Evolutionary conservation across 2,797 vertebrate genomes (phyloP).

Genomic region (Pseudopleuronectes americanus): DNA sequence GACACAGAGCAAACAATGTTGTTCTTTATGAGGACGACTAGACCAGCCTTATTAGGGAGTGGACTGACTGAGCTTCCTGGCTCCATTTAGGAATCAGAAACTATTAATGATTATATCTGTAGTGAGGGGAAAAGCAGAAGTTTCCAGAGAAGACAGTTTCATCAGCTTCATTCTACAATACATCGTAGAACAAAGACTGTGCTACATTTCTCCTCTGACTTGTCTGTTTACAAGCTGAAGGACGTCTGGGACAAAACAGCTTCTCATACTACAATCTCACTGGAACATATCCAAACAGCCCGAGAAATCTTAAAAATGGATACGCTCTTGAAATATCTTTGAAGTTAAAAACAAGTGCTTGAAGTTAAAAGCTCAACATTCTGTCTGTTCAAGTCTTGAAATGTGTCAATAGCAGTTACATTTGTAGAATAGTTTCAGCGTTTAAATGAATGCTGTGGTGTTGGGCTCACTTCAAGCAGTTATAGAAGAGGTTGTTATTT

Average conservation of each 20-base stretch:
- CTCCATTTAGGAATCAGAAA: not conserved
- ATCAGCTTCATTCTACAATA: not conserved
- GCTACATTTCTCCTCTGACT: not conserved
- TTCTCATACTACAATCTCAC: not conserved
- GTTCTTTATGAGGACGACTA: slow-evolving; percentile 49
- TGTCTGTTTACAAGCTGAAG: slow-evolving; percentile 2
- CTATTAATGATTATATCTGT: not conserved
- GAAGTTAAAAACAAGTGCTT: no score
- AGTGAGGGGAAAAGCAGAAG: not conserved
- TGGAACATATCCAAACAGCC: not conserved
- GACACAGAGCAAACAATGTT: slow-evolving; percentile 31
- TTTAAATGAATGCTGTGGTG: slow-evolving; percentile 5
- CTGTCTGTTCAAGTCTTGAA: not conserved
- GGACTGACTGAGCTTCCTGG: slow-evolving; percentile 26
- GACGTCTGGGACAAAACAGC: not conserved
- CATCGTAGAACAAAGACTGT: not conserved
- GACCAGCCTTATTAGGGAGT: slow-evolving; percentile 30
- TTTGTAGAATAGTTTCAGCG: not conserved
- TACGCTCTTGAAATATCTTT: no score
- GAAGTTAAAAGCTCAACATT: not conserved
- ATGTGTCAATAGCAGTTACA: no score
- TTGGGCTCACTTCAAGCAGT: not conserved
- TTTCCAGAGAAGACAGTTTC: not conserved
- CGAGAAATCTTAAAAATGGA: not conserved
- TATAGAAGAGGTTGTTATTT: no score